Conservation (phyloP, 2,888 invertebrate genomes). For the Nemurella pictetii region DNA sequence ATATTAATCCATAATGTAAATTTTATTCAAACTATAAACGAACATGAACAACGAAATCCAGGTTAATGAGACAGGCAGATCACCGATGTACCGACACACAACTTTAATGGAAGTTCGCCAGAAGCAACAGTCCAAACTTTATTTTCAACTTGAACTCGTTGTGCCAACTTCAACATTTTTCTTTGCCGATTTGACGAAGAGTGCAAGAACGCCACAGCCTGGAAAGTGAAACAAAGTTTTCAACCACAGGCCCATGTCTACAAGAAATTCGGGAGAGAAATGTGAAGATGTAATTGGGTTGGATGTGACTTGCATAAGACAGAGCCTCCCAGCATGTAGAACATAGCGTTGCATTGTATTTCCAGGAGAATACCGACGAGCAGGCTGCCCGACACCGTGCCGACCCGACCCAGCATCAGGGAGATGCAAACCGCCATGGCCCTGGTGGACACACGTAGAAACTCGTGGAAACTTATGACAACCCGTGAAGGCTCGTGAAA, state of each 20-base stretch:
- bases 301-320: slow-evolving; percentile 48
- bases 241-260: no score
- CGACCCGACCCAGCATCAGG: slow-evolving; percentile 38
- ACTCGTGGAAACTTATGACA: no score
- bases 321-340: slow-evolving; percentile 42
- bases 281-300: slow-evolving; percentile 23
- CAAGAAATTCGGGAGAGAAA: background rate
- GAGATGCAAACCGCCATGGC: slow-evolving; percentile 50
- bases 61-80: no score
- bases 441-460: no score
- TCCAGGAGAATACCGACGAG: slow-evolving; percentile 38
- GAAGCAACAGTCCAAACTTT: no score
- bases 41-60: no score
- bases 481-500: no score
- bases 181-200: slow-evolving; percentile 43
- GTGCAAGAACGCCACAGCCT: slow-evolving; percentile 47
- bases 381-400: slow-evolving; percentile 34
- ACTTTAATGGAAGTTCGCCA: no score
- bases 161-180: background rate
- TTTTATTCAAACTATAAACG: no score
- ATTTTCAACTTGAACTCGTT: no score
- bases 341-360: slow-evolving; percentile 32
- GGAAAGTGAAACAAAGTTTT: slow-evolving; percentile 33
- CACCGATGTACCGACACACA: no score
- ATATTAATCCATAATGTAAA: no score